Base-by-base conservation (phyloP, 1,140 invertebrate species). In the Cephus cinctus region DNA sequence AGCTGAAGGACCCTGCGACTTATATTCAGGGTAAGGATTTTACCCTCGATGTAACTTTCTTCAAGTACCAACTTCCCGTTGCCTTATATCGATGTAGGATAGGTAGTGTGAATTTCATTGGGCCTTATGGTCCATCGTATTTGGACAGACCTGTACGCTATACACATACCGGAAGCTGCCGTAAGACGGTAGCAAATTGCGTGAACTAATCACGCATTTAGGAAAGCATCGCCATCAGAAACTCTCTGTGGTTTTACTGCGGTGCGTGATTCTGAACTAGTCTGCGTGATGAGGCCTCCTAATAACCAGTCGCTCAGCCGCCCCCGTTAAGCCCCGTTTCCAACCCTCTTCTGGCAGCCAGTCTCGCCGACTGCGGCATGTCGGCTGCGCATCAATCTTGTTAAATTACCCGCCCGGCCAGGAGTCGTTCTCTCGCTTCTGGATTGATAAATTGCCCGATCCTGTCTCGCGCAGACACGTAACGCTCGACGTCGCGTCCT, bases 391-490 rank as follows among this genome's bases (percentile, higher is more conserved):
- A 74, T 74, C 71, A 74, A 74, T 74, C 71, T 74, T 74, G 70
- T 69, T 73, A 73, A 74, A 74, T 74, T 74, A 71, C 71, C 70
- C 69, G 60, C 65, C 69, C 56, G 61, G 67, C 65, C 70, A 66
- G 59, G 53, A 74, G 71, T 74, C 68, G 60, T 66, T 68, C 63
- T 68, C 39, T 62, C 59, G 50, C 56, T 61, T 52, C 57, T 58
- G 66, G 69, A 71, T 74, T 74, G 71, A 74, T 74, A 74, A 74
- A 74, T 74, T 74, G 69, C 70, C 61, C 56, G 67, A 70, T 68
- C 61, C 56, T 63, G 61, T 67, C 63, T 65, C 63, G 47, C 59
- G 54, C 59, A 67, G 60, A 63, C 69, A 64, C 63, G 66, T 64
- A 67, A 70, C 63, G 61, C 62, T 64, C 64, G 54, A 57, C 61